These are phyloP conservation scores for Drosophila elegans DNA, from an alignment of 1,140 invertebrate genomes.

Conservation along the genomic window DNA sequence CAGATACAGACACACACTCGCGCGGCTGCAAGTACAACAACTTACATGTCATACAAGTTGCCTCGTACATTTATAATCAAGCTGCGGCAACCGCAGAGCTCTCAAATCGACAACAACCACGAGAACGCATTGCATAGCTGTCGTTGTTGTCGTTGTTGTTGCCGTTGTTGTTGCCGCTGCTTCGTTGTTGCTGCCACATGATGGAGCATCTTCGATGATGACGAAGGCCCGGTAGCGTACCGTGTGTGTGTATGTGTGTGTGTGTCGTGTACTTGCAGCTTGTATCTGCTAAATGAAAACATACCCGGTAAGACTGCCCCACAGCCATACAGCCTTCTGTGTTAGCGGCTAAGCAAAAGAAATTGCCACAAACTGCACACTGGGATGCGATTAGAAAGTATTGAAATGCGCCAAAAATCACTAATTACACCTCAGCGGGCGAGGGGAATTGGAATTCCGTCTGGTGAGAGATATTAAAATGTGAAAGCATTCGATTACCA, in stretches of 20 bases:
- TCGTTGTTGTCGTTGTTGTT: constrained; percentile 5
- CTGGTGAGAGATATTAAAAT: constrained; percentile 43
- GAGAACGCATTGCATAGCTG: constrained; percentile 22
- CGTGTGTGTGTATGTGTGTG: constrained; percentile 11
- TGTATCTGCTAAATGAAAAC: constrained; percentile 80
- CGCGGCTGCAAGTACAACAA: constrained; percentile 44
- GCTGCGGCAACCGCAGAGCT: constrained; percentile 62
- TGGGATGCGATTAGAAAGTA: constrained; percentile 47
- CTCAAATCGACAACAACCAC: constrained; percentile 22
- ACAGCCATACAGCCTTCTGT: too few species aligned
- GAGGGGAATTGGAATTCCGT: neutral
- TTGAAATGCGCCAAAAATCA: constrained; percentile 26
- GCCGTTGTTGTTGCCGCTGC: neutral
- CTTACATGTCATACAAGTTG: constrained; percentile 77
- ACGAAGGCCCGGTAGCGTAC: constrained; percentile 55
- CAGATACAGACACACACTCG: constrained; percentile 35
- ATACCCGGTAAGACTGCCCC: constrained; percentile 48
- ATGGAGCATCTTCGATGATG: constrained; percentile 73
- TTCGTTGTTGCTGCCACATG: constrained; percentile 53
- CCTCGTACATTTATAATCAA: constrained; percentile 77
- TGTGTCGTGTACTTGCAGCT: constrained; percentile 49
- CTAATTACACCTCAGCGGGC: constrained; percentile 19
- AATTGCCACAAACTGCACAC: constrained; percentile 35
- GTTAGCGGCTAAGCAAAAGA: constrained; percentile 17
- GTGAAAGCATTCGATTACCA: constrained; percentile 39